Conservation (phyloP, 2,113 vertebrate genomes). For the Charadrius vociferus region DNA sequence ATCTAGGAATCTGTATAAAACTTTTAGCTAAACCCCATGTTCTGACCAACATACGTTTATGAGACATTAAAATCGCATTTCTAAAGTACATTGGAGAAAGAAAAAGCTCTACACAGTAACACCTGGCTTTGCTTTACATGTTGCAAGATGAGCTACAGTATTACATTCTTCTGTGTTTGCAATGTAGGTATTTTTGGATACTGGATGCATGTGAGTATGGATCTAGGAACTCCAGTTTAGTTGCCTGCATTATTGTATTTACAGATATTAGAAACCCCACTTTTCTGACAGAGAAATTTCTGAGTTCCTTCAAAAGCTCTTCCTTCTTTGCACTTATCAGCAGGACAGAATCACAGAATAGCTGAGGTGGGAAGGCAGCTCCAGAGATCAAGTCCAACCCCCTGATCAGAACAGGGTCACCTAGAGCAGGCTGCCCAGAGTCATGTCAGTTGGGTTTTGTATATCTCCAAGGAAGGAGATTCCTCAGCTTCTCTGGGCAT, state of each 20-base stretch:
- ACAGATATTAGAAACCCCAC: not conserved
- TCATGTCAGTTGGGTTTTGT: not conserved
- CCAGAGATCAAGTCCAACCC: not conserved
- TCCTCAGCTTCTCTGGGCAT: not conserved
- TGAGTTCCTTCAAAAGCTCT: not conserved
- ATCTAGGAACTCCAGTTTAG: not conserved
- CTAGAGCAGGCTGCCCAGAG: not conserved
- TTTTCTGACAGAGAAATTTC: not conserved
- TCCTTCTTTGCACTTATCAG: not conserved
- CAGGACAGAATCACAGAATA: not conserved
- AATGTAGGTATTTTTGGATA: not conserved
- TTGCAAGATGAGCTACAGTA: not conserved
- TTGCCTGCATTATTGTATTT: not conserved
- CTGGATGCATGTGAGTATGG: not conserved
- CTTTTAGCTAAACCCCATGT: not conserved
- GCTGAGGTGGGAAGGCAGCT: not conserved
- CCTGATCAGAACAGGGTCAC: not conserved
- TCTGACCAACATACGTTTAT: not conserved
- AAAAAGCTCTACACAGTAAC: not conserved
- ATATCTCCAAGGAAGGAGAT: not conserved
- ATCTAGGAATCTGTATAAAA: not conserved
- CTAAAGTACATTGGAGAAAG: not conserved
- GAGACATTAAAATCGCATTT: not conserved
- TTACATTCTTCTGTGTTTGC: not conserved
- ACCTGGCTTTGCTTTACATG: not conserved